Percentiles rank a stretch among this genome's conserved stretches.
Conservation (phyloP, 2,888 invertebrate genomes). For the Exocentrus adspersus region DNA sequence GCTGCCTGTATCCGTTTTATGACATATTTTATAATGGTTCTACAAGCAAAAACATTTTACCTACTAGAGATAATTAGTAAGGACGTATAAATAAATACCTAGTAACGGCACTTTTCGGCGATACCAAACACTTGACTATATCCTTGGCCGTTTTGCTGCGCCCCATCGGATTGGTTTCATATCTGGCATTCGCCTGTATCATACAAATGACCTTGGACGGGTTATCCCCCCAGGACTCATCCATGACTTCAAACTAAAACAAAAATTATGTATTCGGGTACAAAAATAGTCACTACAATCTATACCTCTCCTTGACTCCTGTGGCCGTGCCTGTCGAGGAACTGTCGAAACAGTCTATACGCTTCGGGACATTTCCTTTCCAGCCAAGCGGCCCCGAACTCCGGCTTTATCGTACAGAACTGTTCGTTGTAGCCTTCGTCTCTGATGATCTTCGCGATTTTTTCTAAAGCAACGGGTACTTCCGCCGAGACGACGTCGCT, state of each 20-base stretch:
- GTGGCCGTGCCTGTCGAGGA: constrained; percentile 78
- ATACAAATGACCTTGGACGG: constrained; percentile 71
- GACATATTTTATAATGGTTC: constrained; percentile 69
- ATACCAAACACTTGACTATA: constrained; percentile 65
- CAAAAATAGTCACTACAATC: too few relatives aligned
- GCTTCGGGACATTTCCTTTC: constrained; percentile 64
- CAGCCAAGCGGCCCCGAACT: constrained; percentile 70
- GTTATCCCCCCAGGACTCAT: constrained; percentile 74
- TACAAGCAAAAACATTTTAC: constrained; percentile 48
- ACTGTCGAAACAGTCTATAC: constrained; percentile 65
- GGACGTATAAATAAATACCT: constrained; percentile 56
- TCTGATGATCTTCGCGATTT: constrained; percentile 52
- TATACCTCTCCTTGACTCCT: constrained; percentile 75
- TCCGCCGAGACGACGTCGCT: constrained; percentile 79
- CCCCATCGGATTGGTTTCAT: constrained; percentile 53
- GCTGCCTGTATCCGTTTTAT: constrained; percentile 71
- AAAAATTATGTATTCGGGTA: too few relatives aligned
- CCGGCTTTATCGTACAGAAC: constrained; percentile 65
- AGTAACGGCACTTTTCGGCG: constrained; percentile 64
- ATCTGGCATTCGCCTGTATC: constrained; percentile 67
- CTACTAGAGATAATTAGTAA: not conserved
- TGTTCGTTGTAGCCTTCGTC: constrained; percentile 59
- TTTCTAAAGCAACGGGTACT: constrained; percentile 64
- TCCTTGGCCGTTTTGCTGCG: constrained; percentile 60
- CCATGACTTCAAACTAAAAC: constrained; percentile 74